Evolutionary conservation across 2,113 vertebrate species (phyloP).

Genomic region (Nothoprocta pentlandii): DNA sequence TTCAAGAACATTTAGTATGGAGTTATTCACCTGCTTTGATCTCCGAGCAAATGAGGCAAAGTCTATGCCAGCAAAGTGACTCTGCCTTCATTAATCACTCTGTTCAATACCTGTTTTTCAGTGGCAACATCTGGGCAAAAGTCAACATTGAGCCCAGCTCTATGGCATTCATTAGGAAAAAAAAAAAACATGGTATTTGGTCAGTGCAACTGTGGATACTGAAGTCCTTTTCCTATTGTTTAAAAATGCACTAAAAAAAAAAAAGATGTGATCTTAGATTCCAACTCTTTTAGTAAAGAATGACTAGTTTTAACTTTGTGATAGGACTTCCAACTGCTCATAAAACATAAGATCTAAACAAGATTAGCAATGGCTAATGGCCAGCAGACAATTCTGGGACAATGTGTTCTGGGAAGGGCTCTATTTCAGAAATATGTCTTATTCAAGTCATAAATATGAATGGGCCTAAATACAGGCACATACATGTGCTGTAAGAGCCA

Average conservation of each 20-base stretch:
- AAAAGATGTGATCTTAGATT: background rate
- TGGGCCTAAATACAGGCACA: background rate
- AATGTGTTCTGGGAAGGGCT: background rate
- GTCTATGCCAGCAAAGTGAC: background rate
- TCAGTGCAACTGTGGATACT: background rate
- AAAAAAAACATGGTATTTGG: conserved; percentile 1
- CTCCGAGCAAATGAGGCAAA: conserved; percentile 52
- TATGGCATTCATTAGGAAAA: background rate
- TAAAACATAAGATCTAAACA: background rate
- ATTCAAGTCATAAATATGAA: background rate
- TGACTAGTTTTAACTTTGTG: background rate
- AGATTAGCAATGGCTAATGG: background rate
- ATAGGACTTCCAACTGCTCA: background rate
- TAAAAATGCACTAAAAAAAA: background rate
- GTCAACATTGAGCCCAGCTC: background rate
- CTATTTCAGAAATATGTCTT: background rate
- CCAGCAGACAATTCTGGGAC: background rate
- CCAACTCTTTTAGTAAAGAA: background rate
- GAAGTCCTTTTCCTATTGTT: background rate
- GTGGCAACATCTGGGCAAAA: conserved; percentile 4
- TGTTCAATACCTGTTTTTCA: conserved; percentile 1
- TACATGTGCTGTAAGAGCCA: background rate
- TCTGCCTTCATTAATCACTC: conserved; percentile 55
- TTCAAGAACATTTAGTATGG: conserved; percentile 9
- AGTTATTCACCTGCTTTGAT: conserved; percentile 32